phyloP scores from a whole-genome alignment of 2,113 vertebrate genomes.

The Tylochromis polylepis region DNA sequence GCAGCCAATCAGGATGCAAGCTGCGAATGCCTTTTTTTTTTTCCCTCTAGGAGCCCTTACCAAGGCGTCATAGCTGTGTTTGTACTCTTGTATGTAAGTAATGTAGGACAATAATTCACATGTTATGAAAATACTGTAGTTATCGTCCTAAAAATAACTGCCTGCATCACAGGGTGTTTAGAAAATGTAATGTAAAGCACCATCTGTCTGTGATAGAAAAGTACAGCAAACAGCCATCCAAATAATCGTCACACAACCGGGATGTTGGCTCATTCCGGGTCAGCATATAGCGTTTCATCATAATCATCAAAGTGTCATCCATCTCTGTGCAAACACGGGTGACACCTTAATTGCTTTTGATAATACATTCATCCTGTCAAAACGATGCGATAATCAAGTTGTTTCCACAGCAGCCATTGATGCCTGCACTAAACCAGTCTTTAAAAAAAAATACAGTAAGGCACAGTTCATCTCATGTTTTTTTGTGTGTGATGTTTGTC shows the following conservation, averaged over 20 bases:
- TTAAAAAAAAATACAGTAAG: not conserved
- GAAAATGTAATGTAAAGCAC: not conserved
- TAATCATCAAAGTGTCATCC: conserved; percentile 69
- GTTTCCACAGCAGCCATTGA: conserved; percentile 45
- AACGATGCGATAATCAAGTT: conserved; percentile 60
- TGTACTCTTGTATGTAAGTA: not conserved
- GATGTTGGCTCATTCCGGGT: conserved; percentile 43
- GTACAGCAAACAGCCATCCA: not conserved
- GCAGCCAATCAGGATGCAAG: conserved; percentile 50
- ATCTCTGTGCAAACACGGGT: conserved; percentile 57
- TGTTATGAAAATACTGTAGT: not conserved
- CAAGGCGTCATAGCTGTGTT: not conserved
- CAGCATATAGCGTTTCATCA: conserved; percentile 63
- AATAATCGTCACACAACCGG: conserved; percentile 32
- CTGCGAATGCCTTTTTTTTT: not conserved
- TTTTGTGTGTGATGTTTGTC: not conserved
- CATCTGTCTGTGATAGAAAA: not conserved
- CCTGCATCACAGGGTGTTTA: not conserved
- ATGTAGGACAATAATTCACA: not conserved
- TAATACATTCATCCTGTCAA: conserved; percentile 68
- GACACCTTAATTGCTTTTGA: conserved; percentile 69
- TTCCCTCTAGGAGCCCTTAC: not conserved
- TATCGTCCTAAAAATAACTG: not conserved
- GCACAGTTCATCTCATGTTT: not conserved
- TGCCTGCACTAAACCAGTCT: conserved; percentile 30